A percentile compares a stretch with the other conserved stretches of the same genome.
Conservation (phyloP, 2,113 vertebrate genomes). For the Caracal caracal region DNA sequence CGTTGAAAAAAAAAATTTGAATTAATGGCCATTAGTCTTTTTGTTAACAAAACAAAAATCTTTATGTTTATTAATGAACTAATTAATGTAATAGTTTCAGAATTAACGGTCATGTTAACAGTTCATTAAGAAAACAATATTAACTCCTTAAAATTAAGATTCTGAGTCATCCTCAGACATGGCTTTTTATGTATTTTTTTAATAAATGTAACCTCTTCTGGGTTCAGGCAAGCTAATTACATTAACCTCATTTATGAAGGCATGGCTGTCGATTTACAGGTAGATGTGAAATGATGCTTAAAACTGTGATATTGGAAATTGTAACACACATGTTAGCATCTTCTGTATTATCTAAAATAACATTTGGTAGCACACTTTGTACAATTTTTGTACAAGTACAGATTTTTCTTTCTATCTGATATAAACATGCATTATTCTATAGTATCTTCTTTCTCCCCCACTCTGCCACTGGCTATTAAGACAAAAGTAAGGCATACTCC, state of each 20-base stretch:
- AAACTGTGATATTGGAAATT: neutral
- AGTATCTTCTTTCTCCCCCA: neutral
- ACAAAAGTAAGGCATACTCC: neutral
- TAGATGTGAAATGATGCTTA: neutral
- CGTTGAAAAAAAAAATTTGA: too few relatives aligned
- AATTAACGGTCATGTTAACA: neutral
- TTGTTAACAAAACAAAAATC: conserved; percentile 8
- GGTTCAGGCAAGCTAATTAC: neutral
- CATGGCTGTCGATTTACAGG: neutral
- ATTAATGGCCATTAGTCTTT: conserved; percentile 9
- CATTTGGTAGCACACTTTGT: neutral
- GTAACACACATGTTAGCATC: neutral
- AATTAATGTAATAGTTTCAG: neutral
- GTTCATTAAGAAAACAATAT: conserved; percentile 2
- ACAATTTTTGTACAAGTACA: neutral
- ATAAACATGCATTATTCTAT: neutral
- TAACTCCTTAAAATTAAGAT: conserved; percentile 28
- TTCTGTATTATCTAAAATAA: neutral
- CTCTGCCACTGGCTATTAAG: neutral
- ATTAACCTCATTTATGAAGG: neutral
- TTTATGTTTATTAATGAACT: neutral
- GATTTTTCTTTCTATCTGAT: neutral
- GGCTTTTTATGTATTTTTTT: neutral
- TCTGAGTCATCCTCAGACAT: neutral
- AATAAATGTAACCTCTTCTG: neutral